These are phyloP conservation scores for Arge pagana DNA, from an alignment of 2,888 invertebrate genomes.

Conservation along the genomic window DNA sequence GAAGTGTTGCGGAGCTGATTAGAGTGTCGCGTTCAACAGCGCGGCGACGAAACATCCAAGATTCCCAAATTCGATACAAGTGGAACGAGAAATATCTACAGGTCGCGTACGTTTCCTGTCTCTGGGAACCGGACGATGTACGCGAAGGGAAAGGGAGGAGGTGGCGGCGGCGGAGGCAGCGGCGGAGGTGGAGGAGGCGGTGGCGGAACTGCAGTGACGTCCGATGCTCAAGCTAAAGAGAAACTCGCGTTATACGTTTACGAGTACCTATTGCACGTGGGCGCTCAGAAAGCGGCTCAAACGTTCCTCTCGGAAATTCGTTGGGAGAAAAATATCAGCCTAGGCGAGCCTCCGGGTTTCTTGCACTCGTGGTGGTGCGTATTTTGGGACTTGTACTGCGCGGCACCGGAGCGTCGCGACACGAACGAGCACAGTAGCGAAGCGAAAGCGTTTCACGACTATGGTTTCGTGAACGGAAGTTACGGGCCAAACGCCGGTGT, in stretches of 20 bases:
- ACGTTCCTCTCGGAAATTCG: slow-evolving; percentile 71
- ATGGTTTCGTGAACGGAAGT: slow-evolving; percentile 48
- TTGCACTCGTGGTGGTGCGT: slow-evolving; percentile 68
- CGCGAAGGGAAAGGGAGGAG: slow-evolving; percentile 58
- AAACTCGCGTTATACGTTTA: slow-evolving; percentile 71
- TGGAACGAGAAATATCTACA: no score
- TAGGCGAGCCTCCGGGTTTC: slow-evolving; percentile 70
- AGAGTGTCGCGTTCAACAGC: no score
- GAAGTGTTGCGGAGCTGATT: no score
- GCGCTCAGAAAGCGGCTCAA: slow-evolving; percentile 72
- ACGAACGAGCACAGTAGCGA: slow-evolving; percentile 71
- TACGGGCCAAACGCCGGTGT: slow-evolving; percentile 4
- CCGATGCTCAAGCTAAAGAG: slow-evolving; percentile 68
- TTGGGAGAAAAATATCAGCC: slow-evolving; percentile 70
- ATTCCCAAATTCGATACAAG: no score
- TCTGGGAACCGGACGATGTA: no score
- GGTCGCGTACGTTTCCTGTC: no score
- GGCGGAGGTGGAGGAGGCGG: no score
- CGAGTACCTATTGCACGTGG: slow-evolving; percentile 70
- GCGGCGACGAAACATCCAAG: no score
- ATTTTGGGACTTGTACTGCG: slow-evolving; percentile 74
- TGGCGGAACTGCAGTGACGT: slow-evolving; percentile 65
- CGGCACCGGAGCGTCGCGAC: slow-evolving; percentile 70
- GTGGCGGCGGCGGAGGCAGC: no score
- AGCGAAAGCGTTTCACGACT: slow-evolving; percentile 73